Conservation (phyloP, 35 echinoderm and acorn worm genomes). For the Acanthaster planci region DNA sequence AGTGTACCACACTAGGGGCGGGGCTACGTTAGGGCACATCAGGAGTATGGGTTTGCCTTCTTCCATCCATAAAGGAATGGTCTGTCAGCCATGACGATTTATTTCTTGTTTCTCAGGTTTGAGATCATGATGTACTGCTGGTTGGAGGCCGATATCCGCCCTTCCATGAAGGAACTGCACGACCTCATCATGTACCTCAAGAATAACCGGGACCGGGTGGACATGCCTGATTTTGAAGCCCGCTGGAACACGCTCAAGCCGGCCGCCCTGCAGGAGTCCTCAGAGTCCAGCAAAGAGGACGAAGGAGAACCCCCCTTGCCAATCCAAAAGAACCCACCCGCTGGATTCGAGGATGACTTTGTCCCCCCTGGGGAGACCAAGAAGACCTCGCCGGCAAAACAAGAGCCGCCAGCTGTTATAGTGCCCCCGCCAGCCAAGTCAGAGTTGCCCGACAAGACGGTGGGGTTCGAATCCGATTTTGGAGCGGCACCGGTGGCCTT, state of each 20-base stretch:
- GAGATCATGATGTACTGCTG: conserved; percentile 99
- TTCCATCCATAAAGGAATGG: no score
- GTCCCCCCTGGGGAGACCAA: neutral
- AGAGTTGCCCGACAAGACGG: neutral
- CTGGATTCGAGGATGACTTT: conserved; percentile 19
- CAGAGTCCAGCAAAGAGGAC: conserved; percentile 63
- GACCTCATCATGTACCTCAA: conserved; percentile 75
- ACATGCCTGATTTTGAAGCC: conserved; percentile 77
- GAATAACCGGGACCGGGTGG: conserved; percentile 64
- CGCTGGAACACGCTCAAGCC: conserved; percentile 81
- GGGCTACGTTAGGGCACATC: no score
- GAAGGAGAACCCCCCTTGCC: conserved; percentile 10
- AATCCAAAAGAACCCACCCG: conserved; percentile 2
- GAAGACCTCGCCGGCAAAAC: neutral
- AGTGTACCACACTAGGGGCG: no score
- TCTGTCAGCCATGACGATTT: no score
- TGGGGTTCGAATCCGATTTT: conserved; percentile 3
- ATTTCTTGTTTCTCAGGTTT: conserved; percentile 57
- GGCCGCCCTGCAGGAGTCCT: conserved; percentile 46
- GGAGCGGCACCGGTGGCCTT: neutral
- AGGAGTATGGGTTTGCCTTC: no score
- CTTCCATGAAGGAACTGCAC: conserved; percentile 79
- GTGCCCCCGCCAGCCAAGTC: neutral
- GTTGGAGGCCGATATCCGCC: conserved; percentile 65
- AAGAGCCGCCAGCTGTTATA: neutral